These are phyloP conservation scores for Dryocosmus kuriphilus DNA, from an alignment of 2,888 invertebrate species.

Conservation along the genomic window DNA sequence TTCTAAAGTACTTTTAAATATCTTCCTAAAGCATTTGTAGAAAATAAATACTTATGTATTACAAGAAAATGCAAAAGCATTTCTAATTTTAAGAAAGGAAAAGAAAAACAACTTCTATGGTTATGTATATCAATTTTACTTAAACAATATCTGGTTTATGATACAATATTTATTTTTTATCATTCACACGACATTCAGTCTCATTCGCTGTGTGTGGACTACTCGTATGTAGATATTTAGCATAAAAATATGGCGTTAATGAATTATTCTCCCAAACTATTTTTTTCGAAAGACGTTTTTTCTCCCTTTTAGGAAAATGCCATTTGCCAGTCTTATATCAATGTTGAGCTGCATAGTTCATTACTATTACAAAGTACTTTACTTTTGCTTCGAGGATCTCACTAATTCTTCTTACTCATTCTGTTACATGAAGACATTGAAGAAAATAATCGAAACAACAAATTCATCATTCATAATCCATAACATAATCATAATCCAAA, in stretches of 20 bases:
- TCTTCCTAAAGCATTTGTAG: no score
- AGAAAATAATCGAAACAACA: background rate
- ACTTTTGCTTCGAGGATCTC: background rate
- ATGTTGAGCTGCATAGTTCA: slow-evolving; percentile 55
- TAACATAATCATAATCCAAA: background rate
- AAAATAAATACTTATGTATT: no score
- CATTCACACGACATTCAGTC: slow-evolving; percentile 61
- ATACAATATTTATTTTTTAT: slow-evolving; percentile 72
- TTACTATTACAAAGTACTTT: slow-evolving; percentile 44
- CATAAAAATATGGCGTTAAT: slow-evolving; percentile 71
- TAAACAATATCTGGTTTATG: slow-evolving; percentile 74
- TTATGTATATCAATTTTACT: slow-evolving; percentile 74
- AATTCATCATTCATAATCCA: background rate
- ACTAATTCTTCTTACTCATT: background rate
- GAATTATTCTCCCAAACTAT: slow-evolving; percentile 59
- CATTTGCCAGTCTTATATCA: slow-evolving; percentile 68
- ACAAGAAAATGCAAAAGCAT: no score
- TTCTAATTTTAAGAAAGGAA: no score
- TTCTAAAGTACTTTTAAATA: no score
- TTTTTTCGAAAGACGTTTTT: slow-evolving; percentile 47
- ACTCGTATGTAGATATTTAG: slow-evolving; percentile 62
- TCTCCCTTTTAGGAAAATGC: slow-evolving; percentile 61
- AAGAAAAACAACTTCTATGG: background rate
- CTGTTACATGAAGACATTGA: background rate
- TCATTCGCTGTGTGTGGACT: slow-evolving; percentile 62